Percentiles rank a stretch among this genome's conserved stretches.
These are phyloP conservation scores for Scolopax mira DNA, from an alignment of 2,113 vertebrate species.

Conservation along the genomic window DNA sequence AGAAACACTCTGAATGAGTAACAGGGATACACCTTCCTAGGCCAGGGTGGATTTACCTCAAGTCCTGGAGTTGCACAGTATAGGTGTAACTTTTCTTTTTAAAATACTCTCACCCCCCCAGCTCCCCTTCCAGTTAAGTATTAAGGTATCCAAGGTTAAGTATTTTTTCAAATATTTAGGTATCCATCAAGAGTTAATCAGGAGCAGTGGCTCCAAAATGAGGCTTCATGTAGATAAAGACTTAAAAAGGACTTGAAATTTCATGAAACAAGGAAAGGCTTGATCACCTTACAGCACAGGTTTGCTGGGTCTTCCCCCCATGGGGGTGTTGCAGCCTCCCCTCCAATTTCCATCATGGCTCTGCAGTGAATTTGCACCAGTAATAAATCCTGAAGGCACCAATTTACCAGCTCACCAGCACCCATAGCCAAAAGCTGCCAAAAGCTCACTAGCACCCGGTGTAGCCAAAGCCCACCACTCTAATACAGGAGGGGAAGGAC, in stretches of 20 bases:
- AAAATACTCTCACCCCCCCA: neutral
- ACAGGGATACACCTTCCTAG: neutral
- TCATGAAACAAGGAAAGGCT: neutral
- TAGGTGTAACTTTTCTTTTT: neutral
- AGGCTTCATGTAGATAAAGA: neutral
- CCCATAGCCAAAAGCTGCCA: no score
- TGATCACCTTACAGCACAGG: neutral
- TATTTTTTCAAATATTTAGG: neutral
- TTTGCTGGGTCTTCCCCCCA: neutral
- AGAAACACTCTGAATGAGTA: neutral
- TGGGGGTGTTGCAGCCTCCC: neutral
- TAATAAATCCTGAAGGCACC: neutral
- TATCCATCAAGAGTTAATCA: neutral
- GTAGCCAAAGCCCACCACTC: neutral
- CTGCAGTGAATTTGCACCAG: neutral
- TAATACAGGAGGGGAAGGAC: neutral
- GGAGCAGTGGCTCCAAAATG: neutral
- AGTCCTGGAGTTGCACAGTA: rapidly evolving
- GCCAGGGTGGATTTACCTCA: neutral
- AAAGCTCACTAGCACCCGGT: neutral
- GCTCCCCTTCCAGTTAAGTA: no score
- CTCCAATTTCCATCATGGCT: neutral
- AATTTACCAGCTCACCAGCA: neutral
- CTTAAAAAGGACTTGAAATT: neutral
- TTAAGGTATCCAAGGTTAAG: no score